phyloP scores from a whole-genome alignment of 1,140 invertebrate genomes.

The Heterodera carotae region DNA sequence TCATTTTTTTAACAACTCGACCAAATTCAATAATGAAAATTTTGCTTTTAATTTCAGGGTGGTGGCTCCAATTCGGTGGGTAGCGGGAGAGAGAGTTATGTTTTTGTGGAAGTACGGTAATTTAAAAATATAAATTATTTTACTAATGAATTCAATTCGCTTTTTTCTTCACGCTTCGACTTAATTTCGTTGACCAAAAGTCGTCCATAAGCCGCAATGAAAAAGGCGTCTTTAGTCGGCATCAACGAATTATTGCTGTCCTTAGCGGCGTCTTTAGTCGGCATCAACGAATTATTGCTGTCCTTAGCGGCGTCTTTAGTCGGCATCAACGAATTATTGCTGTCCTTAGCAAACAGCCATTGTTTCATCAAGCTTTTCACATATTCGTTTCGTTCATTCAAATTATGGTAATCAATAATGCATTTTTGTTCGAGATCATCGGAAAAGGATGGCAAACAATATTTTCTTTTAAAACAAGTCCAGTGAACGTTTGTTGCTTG shows the following conservation, averaged over 20 bases:
- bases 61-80: too few relatives aligned
- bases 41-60: too few relatives aligned
- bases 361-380: neutral
- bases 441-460: neutral
- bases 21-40: too few relatives aligned
- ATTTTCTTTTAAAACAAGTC: neutral
- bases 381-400: neutral
- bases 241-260: neutral
- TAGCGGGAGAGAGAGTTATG: too few relatives aligned
- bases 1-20: too few relatives aligned
- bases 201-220: neutral
- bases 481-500: neutral
- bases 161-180: neutral
- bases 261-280: neutral
- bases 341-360: neutral
- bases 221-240: neutral
- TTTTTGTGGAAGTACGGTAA: too few relatives aligned
- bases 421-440: neutral
- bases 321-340: neutral
- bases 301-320: neutral
- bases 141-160: neutral
- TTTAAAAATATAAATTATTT: too few relatives aligned
- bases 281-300: neutral
- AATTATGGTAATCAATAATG: neutral
- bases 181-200: neutral